Percentiles rank a stretch among this genome's conserved stretches.
phyloP scores from a whole-genome alignment of 1,140 invertebrate species.

The Glossosoma conforme region DNA sequence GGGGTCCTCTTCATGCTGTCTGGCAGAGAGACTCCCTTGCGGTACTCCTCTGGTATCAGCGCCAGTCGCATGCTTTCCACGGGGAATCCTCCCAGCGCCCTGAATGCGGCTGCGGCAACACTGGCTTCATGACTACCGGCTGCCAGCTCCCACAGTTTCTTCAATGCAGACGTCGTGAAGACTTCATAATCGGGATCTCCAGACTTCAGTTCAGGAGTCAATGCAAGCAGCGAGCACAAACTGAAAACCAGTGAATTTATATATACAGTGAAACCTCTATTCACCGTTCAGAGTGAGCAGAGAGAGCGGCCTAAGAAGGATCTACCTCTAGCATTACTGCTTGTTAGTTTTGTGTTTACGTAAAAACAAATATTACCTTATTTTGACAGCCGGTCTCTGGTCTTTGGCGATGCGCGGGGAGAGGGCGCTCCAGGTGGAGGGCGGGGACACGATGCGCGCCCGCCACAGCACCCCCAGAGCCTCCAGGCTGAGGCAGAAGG shows the following conservation, averaged over 20 bases:
- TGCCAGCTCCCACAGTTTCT: slow-evolving; percentile 49
- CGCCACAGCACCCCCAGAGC: slow-evolving; percentile 53
- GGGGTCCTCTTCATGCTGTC: slow-evolving; percentile 43
- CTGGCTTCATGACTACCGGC: slow-evolving; percentile 36
- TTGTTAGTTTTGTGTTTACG: too few species aligned
- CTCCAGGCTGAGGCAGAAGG: slow-evolving; percentile 42
- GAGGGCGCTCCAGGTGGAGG: slow-evolving; percentile 54
- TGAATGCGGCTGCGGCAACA: slow-evolving; percentile 50
- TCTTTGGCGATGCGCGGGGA: slow-evolving; percentile 47
- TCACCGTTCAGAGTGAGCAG: too few species aligned
- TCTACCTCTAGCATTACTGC: too few species aligned
- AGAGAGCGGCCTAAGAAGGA: too few species aligned
- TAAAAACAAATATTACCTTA: slow-evolving; percentile 30
- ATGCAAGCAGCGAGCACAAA: slow-evolving; percentile 46
- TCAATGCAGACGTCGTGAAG: slow-evolving; percentile 43
- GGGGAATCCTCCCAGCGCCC: slow-evolving; percentile 47
- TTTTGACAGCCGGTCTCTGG: slow-evolving; percentile 39
- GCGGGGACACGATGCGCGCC: slow-evolving; percentile 51
- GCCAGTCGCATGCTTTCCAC: slow-evolving; percentile 43
- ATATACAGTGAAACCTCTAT: too few species aligned
- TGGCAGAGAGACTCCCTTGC: slow-evolving; percentile 44
- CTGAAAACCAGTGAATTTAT: too few species aligned
- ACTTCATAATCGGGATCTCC: slow-evolving; percentile 44
- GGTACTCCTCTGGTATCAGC: slow-evolving; percentile 38
- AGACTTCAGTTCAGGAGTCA: slow-evolving; percentile 42